These are phyloP conservation scores for Atopsyche davidsoni DNA, from an alignment of 1,140 invertebrate species.

Conservation along the genomic window DNA sequence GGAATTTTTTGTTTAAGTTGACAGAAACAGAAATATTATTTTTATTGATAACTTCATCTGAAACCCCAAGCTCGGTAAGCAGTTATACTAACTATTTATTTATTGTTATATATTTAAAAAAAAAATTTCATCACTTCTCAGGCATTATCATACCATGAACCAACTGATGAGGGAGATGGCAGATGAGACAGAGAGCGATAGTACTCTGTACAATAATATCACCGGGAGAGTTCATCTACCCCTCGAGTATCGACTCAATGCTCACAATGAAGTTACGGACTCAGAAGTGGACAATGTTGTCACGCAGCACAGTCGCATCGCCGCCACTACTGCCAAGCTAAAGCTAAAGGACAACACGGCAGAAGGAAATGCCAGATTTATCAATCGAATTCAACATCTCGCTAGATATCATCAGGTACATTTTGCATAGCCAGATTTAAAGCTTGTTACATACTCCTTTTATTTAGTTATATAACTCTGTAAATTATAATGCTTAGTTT, in stretches of 20 bases:
- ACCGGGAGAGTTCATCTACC: slow-evolving; percentile 9
- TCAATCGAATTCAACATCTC: slow-evolving; percentile 24
- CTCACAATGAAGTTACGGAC: slow-evolving; percentile 8
- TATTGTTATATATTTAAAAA: too few species aligned
- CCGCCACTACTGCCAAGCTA: slow-evolving; percentile 24
- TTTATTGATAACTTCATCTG: too few species aligned
- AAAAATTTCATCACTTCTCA: too few species aligned
- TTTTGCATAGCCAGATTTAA: too few species aligned
- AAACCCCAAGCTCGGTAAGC: too few species aligned
- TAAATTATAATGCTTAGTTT: too few species aligned
- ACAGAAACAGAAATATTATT: too few species aligned
- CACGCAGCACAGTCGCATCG: slow-evolving; percentile 20
- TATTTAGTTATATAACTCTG: background rate
- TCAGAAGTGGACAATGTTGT: slow-evolving; percentile 16
- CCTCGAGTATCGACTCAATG: slow-evolving; percentile 13
- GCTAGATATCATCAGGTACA: slow-evolving; percentile 29
- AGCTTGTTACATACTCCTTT: background rate
- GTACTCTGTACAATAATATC: slow-evolving; percentile 8
- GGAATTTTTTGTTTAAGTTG: too few species aligned
- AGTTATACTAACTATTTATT: too few species aligned
- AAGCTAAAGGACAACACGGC: slow-evolving; percentile 21
- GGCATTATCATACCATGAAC: slow-evolving; percentile 37
- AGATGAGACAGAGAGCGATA: slow-evolving; percentile 25
- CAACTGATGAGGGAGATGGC: slow-evolving; percentile 31
- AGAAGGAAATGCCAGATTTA: slow-evolving; percentile 18